Evolutionary conservation across 1,140 invertebrate genomes (phyloP), one percentile per base, ranked within the genome.

Genomic region (Pantala flavescens): DNA sequence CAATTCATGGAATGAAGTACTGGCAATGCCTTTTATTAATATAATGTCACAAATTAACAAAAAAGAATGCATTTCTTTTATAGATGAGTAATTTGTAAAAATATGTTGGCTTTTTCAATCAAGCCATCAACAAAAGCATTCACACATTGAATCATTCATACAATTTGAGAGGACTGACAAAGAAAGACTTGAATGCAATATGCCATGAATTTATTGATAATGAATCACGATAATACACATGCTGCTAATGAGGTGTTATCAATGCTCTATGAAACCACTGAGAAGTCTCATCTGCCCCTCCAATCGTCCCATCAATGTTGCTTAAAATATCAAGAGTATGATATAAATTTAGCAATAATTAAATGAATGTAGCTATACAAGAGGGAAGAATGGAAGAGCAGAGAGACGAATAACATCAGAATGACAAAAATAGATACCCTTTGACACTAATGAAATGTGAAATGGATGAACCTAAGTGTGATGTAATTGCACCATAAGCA

Each of bases 201-300:
- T 72, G 71, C 71, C 71, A 72, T 72, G 71, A 42, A 72, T 72
- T 72, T 72, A 72, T 72, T 72, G 71, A 72, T 28, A 72, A 72
- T 72, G 71, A 72, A 24, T 72, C 71, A 72, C 71, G 71, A 42
- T 72, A 42, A 42, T 72, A 72, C 28, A 72, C 71, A 72, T 42
- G 71, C 24, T 72, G 71, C 71, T 72, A 63, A 63, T 63, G 49
- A 63, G 16, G 49, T 63, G 71, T 72, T 36, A 72, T 42, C 71
- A 72, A 72, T 42, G 42, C 24, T 72, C 24, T 36, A 72, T n/a
- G 24, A 72, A 36, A 63, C 49, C n/a, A 21, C 49, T 63, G 71
- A 42, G 24, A 28, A 72, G 70, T 23, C 70, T n/a, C 24, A n/a
- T 71, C 70, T 71, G 70, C 24, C 70, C 70, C 24, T 71, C 70